Percentiles rank a stretch among this genome's conserved stretches.
phyloP scores from a whole-genome alignment of 2,888 invertebrate species.

The Opisthograptis luteolata region DNA sequence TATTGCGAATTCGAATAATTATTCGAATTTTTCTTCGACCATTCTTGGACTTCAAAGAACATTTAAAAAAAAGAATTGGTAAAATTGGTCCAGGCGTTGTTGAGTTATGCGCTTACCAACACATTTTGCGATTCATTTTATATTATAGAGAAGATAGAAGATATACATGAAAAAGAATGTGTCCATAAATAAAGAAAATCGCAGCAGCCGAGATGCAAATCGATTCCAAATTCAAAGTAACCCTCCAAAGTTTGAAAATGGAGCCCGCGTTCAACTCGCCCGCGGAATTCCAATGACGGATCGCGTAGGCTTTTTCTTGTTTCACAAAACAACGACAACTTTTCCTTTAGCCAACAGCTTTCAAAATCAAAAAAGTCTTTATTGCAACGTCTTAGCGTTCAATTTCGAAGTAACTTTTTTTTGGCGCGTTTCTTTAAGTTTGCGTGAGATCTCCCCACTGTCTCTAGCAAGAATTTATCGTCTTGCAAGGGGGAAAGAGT shows the following conservation, averaged over 20 bases:
- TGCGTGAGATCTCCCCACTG: constrained; percentile 77
- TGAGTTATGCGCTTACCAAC: no score
- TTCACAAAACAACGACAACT: constrained; percentile 51
- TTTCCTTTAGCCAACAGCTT: constrained; percentile 25
- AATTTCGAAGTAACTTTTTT: background rate
- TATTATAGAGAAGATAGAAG: no score
- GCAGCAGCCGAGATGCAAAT: constrained; percentile 35
- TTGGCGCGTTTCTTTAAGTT: constrained; percentile 36
- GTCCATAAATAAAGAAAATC: constrained; percentile 12
- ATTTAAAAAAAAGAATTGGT: no score
- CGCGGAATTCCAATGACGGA: constrained; percentile 83
- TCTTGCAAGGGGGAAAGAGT: constrained; percentile 76
- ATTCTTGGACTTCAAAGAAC: no score
- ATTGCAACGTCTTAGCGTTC: constrained; percentile 2
- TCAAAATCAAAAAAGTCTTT: constrained; percentile 16
- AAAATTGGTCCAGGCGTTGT: no score
- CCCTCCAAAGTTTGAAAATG: constrained; percentile 67
- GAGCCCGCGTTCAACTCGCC: constrained; percentile 68
- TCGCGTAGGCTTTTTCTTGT: constrained; percentile 82
- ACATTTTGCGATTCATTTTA: no score
- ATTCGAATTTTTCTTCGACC: no score
- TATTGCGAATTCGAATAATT: no score
- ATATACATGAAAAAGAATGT: no score
- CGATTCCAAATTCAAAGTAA: constrained; percentile 64
- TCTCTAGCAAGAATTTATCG: constrained; percentile 83